Percentiles rank a stretch among this genome's conserved stretches.
Conservation (phyloP, 1,140 invertebrate species). For the Panulirus ornatus region DNA sequence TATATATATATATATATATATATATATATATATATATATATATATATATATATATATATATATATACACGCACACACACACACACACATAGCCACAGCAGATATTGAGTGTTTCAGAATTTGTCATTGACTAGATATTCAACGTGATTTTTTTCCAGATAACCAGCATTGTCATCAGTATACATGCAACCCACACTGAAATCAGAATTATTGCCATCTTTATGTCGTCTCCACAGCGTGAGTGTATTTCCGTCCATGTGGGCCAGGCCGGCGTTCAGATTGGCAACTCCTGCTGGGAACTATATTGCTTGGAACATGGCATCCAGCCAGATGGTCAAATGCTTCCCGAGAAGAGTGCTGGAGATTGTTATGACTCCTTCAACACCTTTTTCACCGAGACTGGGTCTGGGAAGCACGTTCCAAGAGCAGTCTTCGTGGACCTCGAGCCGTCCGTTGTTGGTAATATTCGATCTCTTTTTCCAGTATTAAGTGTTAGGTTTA, state of each 20-base stretch:
- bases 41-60: too few species aligned
- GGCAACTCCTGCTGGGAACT: constrained; percentile 23
- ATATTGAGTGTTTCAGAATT: too few species aligned
- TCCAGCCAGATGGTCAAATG: constrained; percentile 25
- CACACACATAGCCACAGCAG: too few species aligned
- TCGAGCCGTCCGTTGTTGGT: constrained; percentile 7
- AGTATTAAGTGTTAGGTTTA: too few species aligned
- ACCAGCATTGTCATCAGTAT: too few species aligned
- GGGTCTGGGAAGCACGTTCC: constrained; percentile 12
- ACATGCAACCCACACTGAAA: too few species aligned
- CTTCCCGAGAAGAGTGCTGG: constrained; percentile 5
- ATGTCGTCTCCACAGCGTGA: neutral
- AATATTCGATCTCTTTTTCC: neutral
- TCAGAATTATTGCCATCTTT: too few species aligned
- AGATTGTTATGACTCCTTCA: constrained; percentile 16
- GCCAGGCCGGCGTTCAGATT: constrained; percentile 16
- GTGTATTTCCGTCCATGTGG: constrained; percentile 12
- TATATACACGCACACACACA: too few species aligned
- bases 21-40: too few species aligned
- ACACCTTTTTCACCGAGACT: constrained; percentile 23
- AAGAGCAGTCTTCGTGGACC: constrained; percentile 10
- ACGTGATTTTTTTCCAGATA: too few species aligned
- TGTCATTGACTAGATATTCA: too few species aligned
- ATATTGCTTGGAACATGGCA: constrained; percentile 9
- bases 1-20: too few species aligned